Percentiles rank a stretch among this genome's conserved stretches.
phyloP scores from a whole-genome alignment of 2,888 invertebrate species.

The Drosophila anomalata region DNA sequence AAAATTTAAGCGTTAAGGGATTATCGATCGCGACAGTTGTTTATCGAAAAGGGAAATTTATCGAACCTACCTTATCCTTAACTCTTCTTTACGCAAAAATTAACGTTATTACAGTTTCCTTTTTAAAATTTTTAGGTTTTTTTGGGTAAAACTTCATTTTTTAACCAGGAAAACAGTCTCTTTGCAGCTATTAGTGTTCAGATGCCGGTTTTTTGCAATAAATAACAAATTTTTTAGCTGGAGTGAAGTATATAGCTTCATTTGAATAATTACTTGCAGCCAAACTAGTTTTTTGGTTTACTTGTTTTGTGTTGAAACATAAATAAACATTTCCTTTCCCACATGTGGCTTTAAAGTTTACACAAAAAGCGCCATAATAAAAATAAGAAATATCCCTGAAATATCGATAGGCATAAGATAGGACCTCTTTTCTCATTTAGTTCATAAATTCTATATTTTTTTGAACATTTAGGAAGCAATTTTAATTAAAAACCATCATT shows the following conservation, averaged over 20 bases:
- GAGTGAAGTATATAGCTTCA: neutral
- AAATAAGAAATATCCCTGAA: too few species aligned
- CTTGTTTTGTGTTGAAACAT: neutral
- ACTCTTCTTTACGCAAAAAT: too few species aligned
- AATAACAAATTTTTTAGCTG: neutral
- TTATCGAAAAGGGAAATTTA: neutral
- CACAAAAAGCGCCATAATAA: neutral
- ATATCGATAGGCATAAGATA: too few species aligned
- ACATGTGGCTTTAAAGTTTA: neutral
- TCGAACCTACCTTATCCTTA: too few species aligned
- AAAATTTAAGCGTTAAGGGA: neutral
- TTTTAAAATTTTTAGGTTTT: neutral
- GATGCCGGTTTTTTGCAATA: neutral
- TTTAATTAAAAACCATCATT: neutral
- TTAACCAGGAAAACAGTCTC: neutral
- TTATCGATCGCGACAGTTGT: neutral
- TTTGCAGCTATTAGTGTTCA: neutral
- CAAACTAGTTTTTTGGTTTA: neutral
- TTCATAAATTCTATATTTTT: too few species aligned
- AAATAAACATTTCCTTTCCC: neutral
- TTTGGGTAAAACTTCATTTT: neutral
- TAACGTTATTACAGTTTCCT: too few species aligned
- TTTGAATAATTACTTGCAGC: neutral
- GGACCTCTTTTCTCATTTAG: too few species aligned
- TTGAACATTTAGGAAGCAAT: too few species aligned